Conservation (phyloP, 1,140 invertebrate genomes). For the Heliothis virescens region DNA sequence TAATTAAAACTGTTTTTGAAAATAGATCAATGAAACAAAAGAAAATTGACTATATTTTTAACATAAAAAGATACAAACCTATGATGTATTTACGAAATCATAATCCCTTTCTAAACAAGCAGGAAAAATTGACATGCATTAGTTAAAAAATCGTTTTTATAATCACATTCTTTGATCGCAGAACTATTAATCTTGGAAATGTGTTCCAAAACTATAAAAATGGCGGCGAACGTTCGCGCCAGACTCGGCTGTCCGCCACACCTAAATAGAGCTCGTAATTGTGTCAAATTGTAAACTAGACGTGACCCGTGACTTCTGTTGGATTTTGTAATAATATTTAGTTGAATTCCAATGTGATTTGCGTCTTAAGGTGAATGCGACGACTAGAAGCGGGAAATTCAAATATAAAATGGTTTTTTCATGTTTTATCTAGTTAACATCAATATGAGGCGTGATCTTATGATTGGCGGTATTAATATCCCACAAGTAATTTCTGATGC, state of each 20-base stretch:
- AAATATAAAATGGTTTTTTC: no score
- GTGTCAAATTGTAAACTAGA: slow-evolving; percentile 4
- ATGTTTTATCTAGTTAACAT: no score
- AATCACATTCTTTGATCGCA: not conserved
- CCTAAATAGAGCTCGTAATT: slow-evolving; percentile 24
- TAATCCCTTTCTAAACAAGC: not conserved
- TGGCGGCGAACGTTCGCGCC: not conserved
- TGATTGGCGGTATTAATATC: no score
- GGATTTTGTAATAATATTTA: not conserved
- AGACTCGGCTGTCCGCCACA: not conserved
- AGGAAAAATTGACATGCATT: not conserved
- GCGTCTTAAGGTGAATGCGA: no score
- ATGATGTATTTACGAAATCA: not conserved
- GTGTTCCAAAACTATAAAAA: slow-evolving; percentile 26
- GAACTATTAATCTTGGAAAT: slow-evolving; percentile 3
- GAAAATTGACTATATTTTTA: no score
- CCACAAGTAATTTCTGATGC: no score
- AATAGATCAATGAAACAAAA: no score
- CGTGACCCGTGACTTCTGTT: not conserved
- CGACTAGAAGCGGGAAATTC: no score
- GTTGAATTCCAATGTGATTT: not conserved
- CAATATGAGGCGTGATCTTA: no score
- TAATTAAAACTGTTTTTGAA: no score
- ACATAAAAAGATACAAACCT: no score
- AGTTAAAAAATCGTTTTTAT: not conserved